phyloP scores from a whole-genome alignment of 2,113 vertebrate genomes.

The Nesoenas mayeri region DNA sequence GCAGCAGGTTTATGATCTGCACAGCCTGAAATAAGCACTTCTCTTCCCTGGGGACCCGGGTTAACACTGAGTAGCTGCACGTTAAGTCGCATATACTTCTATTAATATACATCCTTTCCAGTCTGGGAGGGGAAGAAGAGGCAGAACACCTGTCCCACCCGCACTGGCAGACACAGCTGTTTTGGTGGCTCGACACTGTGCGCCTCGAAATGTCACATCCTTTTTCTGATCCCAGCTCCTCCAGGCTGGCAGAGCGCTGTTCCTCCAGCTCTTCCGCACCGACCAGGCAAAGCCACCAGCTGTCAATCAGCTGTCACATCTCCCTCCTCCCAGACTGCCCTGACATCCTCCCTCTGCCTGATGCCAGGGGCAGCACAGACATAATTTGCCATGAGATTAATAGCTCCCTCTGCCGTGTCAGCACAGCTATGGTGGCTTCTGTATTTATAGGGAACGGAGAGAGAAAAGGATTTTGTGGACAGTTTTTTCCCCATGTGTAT shows the following conservation, averaged over 20 bases:
- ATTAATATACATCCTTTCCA: background rate
- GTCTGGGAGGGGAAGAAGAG: background rate
- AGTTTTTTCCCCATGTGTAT: background rate
- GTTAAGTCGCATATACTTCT: background rate
- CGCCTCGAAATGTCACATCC: background rate
- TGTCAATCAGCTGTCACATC: background rate
- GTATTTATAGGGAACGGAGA: background rate
- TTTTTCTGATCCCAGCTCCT: background rate
- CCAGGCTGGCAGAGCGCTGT: background rate
- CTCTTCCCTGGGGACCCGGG: background rate
- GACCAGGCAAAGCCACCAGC: background rate
- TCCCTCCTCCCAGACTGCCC: background rate
- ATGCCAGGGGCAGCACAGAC: background rate
- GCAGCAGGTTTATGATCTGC: constrained; percentile 51
- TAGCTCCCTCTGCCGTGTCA: background rate
- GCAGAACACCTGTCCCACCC: background rate
- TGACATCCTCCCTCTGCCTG: background rate
- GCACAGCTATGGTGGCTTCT: background rate
- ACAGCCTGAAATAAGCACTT: constrained; percentile 28
- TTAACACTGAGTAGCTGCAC: background rate
- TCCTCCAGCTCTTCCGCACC: background rate
- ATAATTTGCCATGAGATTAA: background rate
- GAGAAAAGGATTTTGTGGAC: background rate
- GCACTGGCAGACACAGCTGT: rapidly evolving
- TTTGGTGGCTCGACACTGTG: background rate